Conservation (phyloP, 1,140 invertebrate genomes). For the Adelges cooleyi region DNA sequence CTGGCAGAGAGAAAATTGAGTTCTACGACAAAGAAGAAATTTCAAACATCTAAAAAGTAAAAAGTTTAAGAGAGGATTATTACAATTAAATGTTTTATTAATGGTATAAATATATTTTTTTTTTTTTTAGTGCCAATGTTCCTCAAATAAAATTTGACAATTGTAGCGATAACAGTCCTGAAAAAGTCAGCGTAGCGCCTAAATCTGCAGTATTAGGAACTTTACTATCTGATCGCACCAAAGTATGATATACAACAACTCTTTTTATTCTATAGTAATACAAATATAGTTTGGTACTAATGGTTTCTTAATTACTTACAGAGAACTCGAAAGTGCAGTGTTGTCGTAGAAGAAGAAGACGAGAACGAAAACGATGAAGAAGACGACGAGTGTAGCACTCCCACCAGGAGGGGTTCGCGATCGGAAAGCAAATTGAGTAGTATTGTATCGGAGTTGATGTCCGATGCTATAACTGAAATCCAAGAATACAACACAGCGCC, state of each 20-base stretch:
- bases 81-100: no score
- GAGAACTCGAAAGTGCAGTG: constrained; percentile 70
- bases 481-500: constrained; percentile 38
- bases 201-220: constrained; percentile 8
- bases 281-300: no score
- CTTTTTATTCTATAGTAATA: no score
- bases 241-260: constrained; percentile 8
- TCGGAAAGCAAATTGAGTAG: constrained; percentile 36
- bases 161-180: neutral
- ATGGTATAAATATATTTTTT: neutral
- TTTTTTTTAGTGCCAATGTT: neutral
- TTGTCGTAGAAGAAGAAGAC: constrained; percentile 75
- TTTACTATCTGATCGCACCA: constrained; percentile 8
- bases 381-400: constrained; percentile 30
- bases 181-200: neutral
- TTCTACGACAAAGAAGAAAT: constrained; percentile 53
- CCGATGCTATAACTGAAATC: constrained; percentile 38
- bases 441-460: constrained; percentile 33
- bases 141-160: constrained; percentile 8
- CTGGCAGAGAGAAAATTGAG: constrained; percentile 84
- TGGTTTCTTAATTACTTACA: constrained; percentile 18
- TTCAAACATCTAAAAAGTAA: constrained; percentile 31
- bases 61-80: no score
- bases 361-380: constrained; percentile 55
- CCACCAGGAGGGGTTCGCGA: constrained; percentile 36